phyloP scores from a whole-genome alignment of 2,888 invertebrate species.

The Rhorus exstirpatorius region DNA sequence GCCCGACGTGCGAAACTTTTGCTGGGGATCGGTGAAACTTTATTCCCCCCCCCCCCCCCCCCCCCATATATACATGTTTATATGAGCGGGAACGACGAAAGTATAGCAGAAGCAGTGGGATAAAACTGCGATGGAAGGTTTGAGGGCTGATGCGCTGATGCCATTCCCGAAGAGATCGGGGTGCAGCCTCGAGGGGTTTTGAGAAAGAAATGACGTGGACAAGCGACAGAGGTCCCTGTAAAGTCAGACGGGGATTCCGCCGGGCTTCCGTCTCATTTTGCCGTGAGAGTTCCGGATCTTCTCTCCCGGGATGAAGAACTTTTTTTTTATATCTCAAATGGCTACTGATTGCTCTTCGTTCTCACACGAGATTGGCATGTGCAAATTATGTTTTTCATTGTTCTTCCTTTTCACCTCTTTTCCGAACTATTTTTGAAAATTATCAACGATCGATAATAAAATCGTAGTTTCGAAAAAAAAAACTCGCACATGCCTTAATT shows the following conservation, averaged over 20 bases:
- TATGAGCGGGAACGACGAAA: constrained; percentile 54
- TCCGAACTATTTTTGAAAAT: neutral
- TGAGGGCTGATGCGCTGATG: constrained; percentile 8
- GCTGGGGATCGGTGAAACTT: constrained; percentile 65
- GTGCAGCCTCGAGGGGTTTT: constrained; percentile 53
- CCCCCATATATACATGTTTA: constrained; percentile 3
- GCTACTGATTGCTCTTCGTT: constrained; percentile 13
- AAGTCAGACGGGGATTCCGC: constrained; percentile 67
- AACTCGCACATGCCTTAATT: neutral
- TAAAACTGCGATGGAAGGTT: constrained; percentile 26
- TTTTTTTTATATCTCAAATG: constrained; percentile 51
- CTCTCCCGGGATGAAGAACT: constrained; percentile 51
- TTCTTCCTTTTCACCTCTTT: constrained; percentile 21
- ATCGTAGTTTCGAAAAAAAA: neutral
- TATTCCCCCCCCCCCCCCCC: no score
- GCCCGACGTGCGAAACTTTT: constrained; percentile 68
- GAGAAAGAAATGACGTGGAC: constrained; percentile 55
- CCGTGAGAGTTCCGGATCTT: constrained; percentile 35
- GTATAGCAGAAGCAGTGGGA: constrained; percentile 41
- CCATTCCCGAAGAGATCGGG: constrained; percentile 50
- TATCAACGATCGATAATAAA: neutral
- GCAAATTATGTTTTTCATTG: neutral
- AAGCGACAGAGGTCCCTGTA: constrained; percentile 56
- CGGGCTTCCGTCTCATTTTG: constrained; percentile 48
- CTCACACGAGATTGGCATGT: constrained; percentile 12